Base-by-base conservation (phyloP, 2,113 vertebrate genomes). In the Chloebia gouldiae region DNA sequence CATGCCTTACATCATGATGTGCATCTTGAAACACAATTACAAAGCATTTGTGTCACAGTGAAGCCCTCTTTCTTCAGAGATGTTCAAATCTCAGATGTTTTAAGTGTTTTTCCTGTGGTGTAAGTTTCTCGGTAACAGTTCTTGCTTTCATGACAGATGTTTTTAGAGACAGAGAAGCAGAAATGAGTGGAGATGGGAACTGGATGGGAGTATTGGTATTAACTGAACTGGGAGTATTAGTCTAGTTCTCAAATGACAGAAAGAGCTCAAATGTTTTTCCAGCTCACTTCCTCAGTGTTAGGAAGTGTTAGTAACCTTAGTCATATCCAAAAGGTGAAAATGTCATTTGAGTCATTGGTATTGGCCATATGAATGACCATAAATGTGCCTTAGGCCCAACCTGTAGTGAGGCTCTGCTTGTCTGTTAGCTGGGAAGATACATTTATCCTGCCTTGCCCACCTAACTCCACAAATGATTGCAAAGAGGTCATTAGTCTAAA, bases 1-100 rank as follows among this genome's bases (percentile, higher is more conserved):
- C 1, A 10, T 59, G 85, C 40, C 72, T 86, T 84, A 19, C 30
- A 66, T 95, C 37, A 31, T n/a, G 21, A 19, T 65, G 83, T 87
- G 42, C 59, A 56, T 89, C 83, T 86, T 90, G 90, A 82, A 75
- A 64, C 51, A 51, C 71, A 81, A 86, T 93, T 83, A 75, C 68
- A 47, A 51, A 71, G 68, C 65, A 22, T 90, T 84, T 33, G 17
- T 90, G 63, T 42, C 15, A 14, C 44, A 73, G 39, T 64, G 86
- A 79, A 70, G 28, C 37, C 42, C 23, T 92, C 86, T 88, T 95
- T 93, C 88, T 96, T 96, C 88, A 66, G 64, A 65, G 60, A 17
- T 77, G 49, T 11, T 61, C 22, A 47, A 86, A 54, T 66, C 70
- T 92, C 44, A 81, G 42, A 72, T 65, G 35, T n/a, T 88, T 87